Conservation (phyloP, 2,888 invertebrate genomes). For the Mellilla xanthometata region DNA sequence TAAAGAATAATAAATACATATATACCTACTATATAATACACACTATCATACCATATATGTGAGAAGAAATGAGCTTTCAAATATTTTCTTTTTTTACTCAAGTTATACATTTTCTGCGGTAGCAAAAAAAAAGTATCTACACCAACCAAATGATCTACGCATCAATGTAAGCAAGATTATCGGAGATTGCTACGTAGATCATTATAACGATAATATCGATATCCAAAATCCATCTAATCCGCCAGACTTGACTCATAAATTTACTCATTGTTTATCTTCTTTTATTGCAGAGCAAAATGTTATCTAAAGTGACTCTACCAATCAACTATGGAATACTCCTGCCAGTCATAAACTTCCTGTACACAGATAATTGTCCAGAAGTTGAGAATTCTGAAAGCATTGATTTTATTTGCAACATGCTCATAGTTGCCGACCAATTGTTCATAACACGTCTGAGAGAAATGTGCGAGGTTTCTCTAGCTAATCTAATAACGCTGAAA, state of each 20-base stretch:
- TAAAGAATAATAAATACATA: too few relatives aligned
- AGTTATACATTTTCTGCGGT: too few relatives aligned
- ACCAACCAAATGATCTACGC: too few relatives aligned
- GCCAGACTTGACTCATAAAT: too few relatives aligned
- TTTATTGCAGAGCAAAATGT: conserved; percentile 74
- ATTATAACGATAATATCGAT: conserved; percentile 4
- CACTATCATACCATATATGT: too few relatives aligned
- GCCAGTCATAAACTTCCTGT: conserved; percentile 89
- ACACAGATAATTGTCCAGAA: conserved; percentile 85
- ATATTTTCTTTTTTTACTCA: too few relatives aligned
- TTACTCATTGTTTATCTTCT: too few relatives aligned
- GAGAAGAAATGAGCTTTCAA: too few relatives aligned
- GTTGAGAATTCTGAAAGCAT: conserved; percentile 84
- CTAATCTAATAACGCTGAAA: conserved; percentile 86
- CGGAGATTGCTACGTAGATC: too few relatives aligned
- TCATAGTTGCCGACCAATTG: conserved; percentile 91
- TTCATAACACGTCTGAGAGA: conserved; percentile 87
- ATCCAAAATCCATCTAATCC: conserved; percentile 8
- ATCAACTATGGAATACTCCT: conserved; percentile 83
- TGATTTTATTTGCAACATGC: conserved; percentile 88
- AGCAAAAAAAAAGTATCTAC: too few relatives aligned
- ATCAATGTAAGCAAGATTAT: too few relatives aligned
- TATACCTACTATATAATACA: too few relatives aligned
- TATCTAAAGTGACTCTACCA: conserved; percentile 81
- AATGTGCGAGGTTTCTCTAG: conserved; percentile 86